A percentile compares a stretch with the other conserved stretches of the same genome.
Evolutionary conservation across 2,797 vertebrate species (phyloP).

Genomic region (Balearica regulorum): DNA sequence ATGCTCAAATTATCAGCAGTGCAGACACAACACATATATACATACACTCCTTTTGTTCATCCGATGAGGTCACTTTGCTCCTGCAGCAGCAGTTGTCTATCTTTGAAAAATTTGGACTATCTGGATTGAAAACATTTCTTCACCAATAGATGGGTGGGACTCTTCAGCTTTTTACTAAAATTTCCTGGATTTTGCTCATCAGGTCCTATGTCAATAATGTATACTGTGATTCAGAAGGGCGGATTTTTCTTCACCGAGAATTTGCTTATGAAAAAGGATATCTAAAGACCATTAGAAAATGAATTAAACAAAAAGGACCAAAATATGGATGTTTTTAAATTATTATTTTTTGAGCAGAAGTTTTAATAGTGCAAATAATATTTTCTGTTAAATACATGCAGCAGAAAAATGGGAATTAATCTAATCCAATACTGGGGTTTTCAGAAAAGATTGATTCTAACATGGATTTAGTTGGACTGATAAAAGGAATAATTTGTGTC

Average conservation of each 20-base stretch:
- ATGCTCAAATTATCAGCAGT: neutral
- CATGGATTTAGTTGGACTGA: neutral
- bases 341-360: neutral
- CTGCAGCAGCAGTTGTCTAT: neutral
- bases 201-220: neutral
- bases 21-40: rapidly evolving
- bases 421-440: neutral
- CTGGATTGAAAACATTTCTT: neutral
- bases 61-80: neutral
- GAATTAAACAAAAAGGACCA: neutral
- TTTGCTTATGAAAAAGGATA: neutral
- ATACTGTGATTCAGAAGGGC: neutral
- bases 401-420: neutral
- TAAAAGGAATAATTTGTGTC: neutral
- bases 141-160: neutral
- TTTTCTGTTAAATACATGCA: neutral
- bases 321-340: neutral
- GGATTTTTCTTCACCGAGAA: neutral
- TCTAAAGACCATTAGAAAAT: neutral
- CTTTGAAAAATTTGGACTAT: neutral
- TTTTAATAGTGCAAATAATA: neutral
- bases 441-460: neutral
- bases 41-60: neutral
- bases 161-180: neutral
- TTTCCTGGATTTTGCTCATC: neutral